Evolutionary conservation across 2,113 vertebrate genomes (phyloP).

Genomic region (Mastomys natalensis): DNA sequence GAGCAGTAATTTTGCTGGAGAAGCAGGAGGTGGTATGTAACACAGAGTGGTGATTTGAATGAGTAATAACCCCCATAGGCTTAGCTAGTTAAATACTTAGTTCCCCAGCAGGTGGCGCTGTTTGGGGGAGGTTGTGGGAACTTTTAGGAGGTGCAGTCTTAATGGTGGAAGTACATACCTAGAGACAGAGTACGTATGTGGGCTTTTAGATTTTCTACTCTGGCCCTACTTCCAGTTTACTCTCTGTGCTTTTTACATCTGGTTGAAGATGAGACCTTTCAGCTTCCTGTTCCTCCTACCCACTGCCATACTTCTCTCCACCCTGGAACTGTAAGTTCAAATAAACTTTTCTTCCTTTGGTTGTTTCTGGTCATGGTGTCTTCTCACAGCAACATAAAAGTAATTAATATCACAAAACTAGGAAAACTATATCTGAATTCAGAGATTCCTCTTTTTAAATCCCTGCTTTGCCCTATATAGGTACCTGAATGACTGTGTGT

Average conservation of each 20-base stretch:
- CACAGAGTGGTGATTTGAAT: background rate
- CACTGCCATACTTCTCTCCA: background rate
- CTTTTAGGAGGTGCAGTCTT: background rate
- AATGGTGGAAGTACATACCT: background rate
- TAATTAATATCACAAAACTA: no score
- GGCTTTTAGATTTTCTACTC: background rate
- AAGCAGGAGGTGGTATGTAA: background rate
- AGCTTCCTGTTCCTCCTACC: background rate
- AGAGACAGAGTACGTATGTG: no score
- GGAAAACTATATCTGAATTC: background rate
- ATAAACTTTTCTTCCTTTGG: no score
- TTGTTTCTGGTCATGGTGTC: background rate
- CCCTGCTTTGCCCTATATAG: background rate
- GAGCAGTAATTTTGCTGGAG: rapidly evolving
- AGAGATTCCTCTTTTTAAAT: background rate
- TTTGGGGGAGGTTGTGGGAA: background rate
- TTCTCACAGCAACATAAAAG: background rate
- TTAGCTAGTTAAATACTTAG: background rate
- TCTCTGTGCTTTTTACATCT: background rate
- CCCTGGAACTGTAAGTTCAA: background rate
- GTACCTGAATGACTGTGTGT: rapidly evolving
- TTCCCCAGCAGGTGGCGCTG: background rate
- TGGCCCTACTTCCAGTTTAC: no score
- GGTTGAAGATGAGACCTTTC: background rate
- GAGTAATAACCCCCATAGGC: background rate